Conservation (phyloP, 2,113 vertebrate genomes). For the Nannospalax galili region DNA sequence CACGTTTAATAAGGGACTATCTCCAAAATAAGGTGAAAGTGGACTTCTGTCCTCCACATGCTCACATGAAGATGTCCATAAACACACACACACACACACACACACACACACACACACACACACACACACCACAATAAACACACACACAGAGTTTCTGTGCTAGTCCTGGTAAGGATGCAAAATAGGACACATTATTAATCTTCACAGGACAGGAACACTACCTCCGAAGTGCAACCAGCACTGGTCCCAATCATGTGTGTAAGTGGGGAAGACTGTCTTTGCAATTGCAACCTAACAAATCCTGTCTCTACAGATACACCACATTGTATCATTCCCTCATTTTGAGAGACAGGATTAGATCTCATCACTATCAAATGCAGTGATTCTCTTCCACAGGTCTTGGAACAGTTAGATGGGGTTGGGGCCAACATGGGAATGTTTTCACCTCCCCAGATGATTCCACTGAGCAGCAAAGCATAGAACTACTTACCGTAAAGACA, state of each 20-base stretch:
- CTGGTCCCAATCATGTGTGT: neutral
- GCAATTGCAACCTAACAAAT: neutral
- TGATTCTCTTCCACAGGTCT: neutral
- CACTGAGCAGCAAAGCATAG: neutral
- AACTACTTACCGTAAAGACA: neutral
- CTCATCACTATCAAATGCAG: neutral
- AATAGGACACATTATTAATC: neutral
- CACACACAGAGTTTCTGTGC: neutral
- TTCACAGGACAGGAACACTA: neutral
- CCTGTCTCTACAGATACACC: neutral
- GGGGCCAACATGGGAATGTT: fast-evolving
- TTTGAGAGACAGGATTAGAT: neutral
- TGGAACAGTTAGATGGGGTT: fast-evolving
- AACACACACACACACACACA: too few species aligned
- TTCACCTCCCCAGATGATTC: neutral
- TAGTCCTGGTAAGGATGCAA: neutral
- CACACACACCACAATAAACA: neutral
- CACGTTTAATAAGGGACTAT: neutral
- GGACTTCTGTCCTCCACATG: neutral
- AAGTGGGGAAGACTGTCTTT: neutral
- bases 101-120: neutral
- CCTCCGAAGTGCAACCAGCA: neutral
- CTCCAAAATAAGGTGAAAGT: neutral
- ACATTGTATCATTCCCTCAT: neutral
- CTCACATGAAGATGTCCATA: neutral